A percentile compares a stretch with the other conserved stretches of the same genome.
Evolutionary conservation across 2,797 vertebrate genomes (phyloP).

Genomic region (Hydrocynus forskahlii): DNA sequence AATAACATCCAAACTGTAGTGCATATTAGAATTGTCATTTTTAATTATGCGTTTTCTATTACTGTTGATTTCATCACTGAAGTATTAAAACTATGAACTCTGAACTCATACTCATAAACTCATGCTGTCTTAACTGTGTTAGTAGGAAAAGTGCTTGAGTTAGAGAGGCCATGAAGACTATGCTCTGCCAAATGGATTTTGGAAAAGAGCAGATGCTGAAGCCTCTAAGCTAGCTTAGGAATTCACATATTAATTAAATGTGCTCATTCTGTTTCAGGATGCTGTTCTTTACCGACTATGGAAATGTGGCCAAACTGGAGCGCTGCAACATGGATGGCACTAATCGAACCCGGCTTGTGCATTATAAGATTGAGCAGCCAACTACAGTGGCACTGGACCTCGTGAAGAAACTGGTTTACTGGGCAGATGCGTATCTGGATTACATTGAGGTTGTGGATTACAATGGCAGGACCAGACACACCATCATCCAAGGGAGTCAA

Average conservation of each 20-base stretch:
- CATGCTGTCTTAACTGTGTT: neutral
- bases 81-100: neutral
- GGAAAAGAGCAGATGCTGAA: slow-evolving; percentile 10
- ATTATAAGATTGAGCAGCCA: slow-evolving; percentile 90
- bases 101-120: no score
- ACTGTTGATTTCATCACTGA: no score
- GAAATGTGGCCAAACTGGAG: slow-evolving; percentile 91
- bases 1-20: no score
- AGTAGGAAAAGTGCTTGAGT: neutral
- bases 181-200: neutral
- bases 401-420: slow-evolving; percentile 94
- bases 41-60: no score
- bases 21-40: no score
- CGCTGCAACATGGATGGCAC: slow-evolving; percentile 96
- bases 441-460: slow-evolving; percentile 94
- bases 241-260: slow-evolving; percentile 5
- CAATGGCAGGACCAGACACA: slow-evolving; percentile 88
- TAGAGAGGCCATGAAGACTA: neutral
- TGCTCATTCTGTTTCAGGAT: slow-evolving; percentile 77
- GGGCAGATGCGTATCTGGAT: slow-evolving; percentile 94
- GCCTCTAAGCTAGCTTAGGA: neutral
- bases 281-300: slow-evolving; percentile 97
- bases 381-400: slow-evolving; percentile 90
- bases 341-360: slow-evolving; percentile 90
- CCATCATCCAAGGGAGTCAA: slow-evolving; percentile 86